A percentile compares a stretch with the other conserved stretches of the same genome.
These are phyloP conservation scores for Ceyx melanurus DNA, from an alignment of 2,113 vertebrate species.

Conservation along the genomic window DNA sequence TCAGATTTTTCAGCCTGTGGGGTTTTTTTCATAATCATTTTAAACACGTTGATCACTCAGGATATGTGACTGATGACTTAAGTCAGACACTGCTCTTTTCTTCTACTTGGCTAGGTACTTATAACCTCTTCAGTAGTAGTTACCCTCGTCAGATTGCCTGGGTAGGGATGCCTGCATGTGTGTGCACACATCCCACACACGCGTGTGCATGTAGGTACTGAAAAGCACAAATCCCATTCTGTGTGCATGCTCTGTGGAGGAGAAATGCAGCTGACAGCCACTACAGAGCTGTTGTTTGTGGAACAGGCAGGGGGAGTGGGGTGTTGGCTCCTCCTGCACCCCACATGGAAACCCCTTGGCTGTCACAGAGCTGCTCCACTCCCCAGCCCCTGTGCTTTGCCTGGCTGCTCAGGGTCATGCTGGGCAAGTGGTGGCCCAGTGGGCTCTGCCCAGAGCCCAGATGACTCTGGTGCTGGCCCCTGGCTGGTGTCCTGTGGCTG, in stretches of 20 bases:
- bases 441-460: not conserved
- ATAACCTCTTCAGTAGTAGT: not conserved
- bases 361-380: not conserved
- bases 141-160: not conserved
- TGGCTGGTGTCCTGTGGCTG: not conserved
- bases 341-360: not conserved
- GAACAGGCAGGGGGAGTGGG: not conserved
- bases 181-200: fast-evolving
- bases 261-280: not conserved
- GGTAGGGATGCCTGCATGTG: not conserved
- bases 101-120: not conserved
- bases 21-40: not conserved
- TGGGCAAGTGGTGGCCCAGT: not conserved
- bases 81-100: not conserved
- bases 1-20: not conserved
- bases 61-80: fast-evolving
- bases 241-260: not conserved
- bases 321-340: not conserved
- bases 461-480: not conserved
- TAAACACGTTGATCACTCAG: not conserved
- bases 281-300: not conserved
- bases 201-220: not conserved
- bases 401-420: not conserved
- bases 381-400: not conserved
- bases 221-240: not conserved